Evolutionary conservation across 2,888 invertebrate genomes (phyloP).

Genomic region (Leucania comma): DNA sequence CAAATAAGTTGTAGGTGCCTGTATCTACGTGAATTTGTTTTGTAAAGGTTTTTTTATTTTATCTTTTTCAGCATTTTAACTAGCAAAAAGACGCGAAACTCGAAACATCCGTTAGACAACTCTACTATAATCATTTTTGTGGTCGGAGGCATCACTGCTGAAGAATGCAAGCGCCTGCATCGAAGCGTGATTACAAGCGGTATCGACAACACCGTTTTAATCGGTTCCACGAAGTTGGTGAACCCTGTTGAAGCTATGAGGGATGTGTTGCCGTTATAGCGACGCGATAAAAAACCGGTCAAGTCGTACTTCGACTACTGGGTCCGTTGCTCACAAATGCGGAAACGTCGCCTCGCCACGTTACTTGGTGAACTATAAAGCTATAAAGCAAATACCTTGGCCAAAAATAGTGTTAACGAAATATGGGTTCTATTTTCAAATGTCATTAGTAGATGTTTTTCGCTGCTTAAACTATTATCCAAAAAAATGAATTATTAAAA

Average conservation of each 20-base stretch:
- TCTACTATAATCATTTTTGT: conserved; percentile 92
- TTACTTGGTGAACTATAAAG: conserved; percentile 26
- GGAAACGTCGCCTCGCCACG: conserved; percentile 13
- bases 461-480: not conserved
- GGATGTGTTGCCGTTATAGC: conserved; percentile 72
- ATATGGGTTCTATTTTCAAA: conserved; percentile 24
- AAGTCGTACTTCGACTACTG: conserved; percentile 17
- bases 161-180: conserved; percentile 91
- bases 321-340: conserved; percentile 22
- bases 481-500: conserved; percentile 15
- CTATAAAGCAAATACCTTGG: conserved; percentile 5
- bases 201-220: conserved; percentile 81
- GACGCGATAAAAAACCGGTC: conserved; percentile 17
- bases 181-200: conserved; percentile 87
- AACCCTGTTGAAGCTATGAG: conserved; percentile 84
- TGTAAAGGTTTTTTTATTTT: not conserved
- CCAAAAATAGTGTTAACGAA: conserved; percentile 19
- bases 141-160: conserved; percentile 92
- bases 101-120: conserved; percentile 92
- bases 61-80: conserved; percentile 90
- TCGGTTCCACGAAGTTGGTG: conserved; percentile 83
- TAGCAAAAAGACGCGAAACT: conserved; percentile 80
- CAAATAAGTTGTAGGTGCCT: too few relatives aligned
- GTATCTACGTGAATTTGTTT: not conserved
- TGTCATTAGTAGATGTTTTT: not conserved